Conservation (phyloP, 2,113 vertebrate species). For the Hypomesus transpacificus region DNA sequence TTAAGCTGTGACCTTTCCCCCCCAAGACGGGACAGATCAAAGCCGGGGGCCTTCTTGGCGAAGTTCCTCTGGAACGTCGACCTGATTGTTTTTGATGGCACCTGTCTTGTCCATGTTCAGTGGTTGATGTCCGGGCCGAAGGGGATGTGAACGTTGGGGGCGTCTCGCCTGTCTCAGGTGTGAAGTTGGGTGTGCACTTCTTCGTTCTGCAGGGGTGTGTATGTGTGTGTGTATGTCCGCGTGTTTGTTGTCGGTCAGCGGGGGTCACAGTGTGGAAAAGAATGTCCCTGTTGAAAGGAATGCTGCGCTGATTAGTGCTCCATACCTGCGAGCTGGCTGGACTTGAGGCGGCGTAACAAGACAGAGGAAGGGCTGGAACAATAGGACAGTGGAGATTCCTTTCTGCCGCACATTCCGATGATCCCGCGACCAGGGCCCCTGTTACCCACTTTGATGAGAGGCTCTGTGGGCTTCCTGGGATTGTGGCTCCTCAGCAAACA, state of each 20-base stretch:
- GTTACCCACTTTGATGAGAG: constrained; percentile 95
- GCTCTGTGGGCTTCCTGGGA: constrained; percentile 96
- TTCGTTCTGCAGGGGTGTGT: constrained; percentile 11
- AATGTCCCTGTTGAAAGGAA: constrained; percentile 58
- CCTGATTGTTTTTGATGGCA: constrained; percentile 43
- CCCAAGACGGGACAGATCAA: constrained; percentile 59
- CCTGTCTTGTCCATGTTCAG: constrained; percentile 16
- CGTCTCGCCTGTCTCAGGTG: neutral
- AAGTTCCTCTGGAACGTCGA: constrained; percentile 33
- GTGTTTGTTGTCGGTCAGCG: constrained; percentile 39
- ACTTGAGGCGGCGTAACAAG: constrained; percentile 64
- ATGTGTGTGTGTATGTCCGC: constrained; percentile 3
- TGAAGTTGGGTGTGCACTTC: no score
- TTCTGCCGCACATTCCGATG: constrained; percentile 87
- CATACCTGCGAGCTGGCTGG: constrained; percentile 72
- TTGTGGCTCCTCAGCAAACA: constrained; percentile 92
- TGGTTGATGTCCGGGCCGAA: constrained; percentile 13
- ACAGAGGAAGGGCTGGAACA: constrained; percentile 89
- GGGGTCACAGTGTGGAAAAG: constrained; percentile 59
- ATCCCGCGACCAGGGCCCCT: constrained; percentile 78
- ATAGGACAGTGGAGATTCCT: constrained; percentile 99
- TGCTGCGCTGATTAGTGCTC: constrained; percentile 67
- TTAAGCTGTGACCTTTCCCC: constrained; percentile 59
- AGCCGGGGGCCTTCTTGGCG: constrained; percentile 50
- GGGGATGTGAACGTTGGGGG: constrained; percentile 5